Evolutionary conservation across 2,113 vertebrate species (phyloP), one percentile per base, ranked within the genome.

Genomic region (Oreochromis aureus): DNA sequence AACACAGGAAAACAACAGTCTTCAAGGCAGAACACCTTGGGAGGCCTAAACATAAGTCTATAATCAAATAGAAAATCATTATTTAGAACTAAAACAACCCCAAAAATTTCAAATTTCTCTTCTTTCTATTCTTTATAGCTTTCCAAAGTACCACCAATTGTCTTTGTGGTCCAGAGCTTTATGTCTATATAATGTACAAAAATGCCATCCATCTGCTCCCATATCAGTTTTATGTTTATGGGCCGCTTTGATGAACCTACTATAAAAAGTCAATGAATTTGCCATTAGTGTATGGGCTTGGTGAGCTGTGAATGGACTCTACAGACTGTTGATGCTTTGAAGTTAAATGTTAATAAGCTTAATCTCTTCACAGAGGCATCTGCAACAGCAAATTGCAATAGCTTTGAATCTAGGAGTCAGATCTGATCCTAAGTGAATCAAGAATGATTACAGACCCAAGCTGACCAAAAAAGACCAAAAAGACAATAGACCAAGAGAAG

Each of bases 161-260:
- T 69, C 53, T 81, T 6, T 46, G 34, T 54, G 48, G 71, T 73
- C 81, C 69, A 80, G 9, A 55, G 82, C 69, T 81, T 87, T 90
- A 66, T 88, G 44, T 59, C 51, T 61, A 81, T 86, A 85, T 69
- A 84, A 63, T 69, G n/a, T 83, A 91, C 41, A 15, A 56, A 63
- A 90, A 88, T 76, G 54, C 71, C 55, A 82, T 63, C 59, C 86
- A 88, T 86, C 89, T 88, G 89, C 55, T 90, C 88, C 41, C 51
- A 83, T 80, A 90, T 93, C 88, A 81, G 30, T 88, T 91, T 86
- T 90, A 92, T 88, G 84, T 86, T 85, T 80, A 91, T 93, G 71
- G 61, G 61, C 51, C 48, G 56, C 87, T 89, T 91, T 82, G 55
- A 88, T 91, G 91, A 89, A 89, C 71, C 12, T 58, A 39, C 85